A percentile compares a stretch with the other conserved stretches of the same genome.
These are phyloP conservation scores for Acromyrmex heyeri DNA, from an alignment of 1,140 invertebrate species.

Conservation along the genomic window DNA sequence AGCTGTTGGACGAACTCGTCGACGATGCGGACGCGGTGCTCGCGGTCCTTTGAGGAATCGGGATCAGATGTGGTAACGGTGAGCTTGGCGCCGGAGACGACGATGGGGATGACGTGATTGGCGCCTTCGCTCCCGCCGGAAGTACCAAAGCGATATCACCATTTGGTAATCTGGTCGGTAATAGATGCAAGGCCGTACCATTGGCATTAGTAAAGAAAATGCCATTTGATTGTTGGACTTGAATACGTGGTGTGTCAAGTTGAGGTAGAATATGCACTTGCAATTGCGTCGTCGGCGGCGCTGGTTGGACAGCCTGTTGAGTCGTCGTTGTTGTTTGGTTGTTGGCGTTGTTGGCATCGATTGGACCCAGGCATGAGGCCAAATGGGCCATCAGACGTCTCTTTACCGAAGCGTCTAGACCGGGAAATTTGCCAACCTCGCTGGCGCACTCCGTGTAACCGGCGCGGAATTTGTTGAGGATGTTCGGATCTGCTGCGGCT, in stretches of 20 bases:
- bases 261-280: constrained; percentile 85
- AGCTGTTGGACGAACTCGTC: constrained; percentile 85
- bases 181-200: constrained; percentile 87
- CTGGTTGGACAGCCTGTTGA: constrained; percentile 81
- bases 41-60: constrained; percentile 90
- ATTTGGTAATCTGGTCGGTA: constrained; percentile 88
- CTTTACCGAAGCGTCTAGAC: constrained; percentile 90
- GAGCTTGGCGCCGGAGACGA: constrained; percentile 86
- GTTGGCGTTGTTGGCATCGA: constrained; percentile 75
- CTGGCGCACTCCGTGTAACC: constrained; percentile 95
- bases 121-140: constrained; percentile 85
- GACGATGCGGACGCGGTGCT: constrained; percentile 90
- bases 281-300: constrained; percentile 82
- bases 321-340: constrained; percentile 80
- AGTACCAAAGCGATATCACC: constrained; percentile 89
- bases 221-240: constrained; percentile 85
- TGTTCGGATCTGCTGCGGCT: constrained; percentile 92
- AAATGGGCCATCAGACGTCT: constrained; percentile 92
- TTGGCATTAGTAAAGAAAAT: constrained; percentile 86
- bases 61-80: constrained; percentile 90
- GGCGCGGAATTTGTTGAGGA: constrained; percentile 94
- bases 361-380: constrained; percentile 88
- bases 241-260: constrained; percentile 83
- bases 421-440: constrained; percentile 93
- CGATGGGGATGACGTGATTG: constrained; percentile 83